Evolutionary conservation across 2,113 vertebrate species (phyloP).

Genomic region (Manacus vitellinus): DNA sequence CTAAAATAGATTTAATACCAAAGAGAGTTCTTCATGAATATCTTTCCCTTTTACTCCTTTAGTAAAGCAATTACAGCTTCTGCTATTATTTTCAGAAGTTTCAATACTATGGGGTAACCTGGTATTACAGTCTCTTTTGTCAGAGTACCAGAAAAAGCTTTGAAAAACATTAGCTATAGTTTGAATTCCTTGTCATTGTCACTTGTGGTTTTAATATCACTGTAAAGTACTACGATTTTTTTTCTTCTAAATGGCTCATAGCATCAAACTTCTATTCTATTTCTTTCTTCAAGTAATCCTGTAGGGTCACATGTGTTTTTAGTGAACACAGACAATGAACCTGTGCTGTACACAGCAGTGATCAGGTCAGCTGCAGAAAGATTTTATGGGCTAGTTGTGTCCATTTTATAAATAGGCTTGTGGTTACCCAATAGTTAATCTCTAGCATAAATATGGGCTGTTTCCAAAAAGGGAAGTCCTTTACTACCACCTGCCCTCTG

Average conservation of each 20-base stretch:
- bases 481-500: not conserved
- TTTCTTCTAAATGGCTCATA: not conserved
- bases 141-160: not conserved
- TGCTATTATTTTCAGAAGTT: not conserved
- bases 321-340: not conserved
- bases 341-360: not conserved
- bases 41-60: not conserved
- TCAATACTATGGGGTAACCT: not conserved
- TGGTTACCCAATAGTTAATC: not conserved
- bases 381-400: not conserved
- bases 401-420: not conserved
- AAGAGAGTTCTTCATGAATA: not conserved
- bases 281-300: not conserved
- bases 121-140: not conserved
- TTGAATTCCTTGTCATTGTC: not conserved
- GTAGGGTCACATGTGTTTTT: not conserved
- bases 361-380: not conserved
- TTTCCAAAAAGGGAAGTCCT: not conserved
- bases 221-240: not conserved
- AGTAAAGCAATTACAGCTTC: not conserved
- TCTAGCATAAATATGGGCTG: not conserved
- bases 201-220: not conserved
- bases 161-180: not conserved
- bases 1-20: not conserved
- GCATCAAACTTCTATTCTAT: not conserved